Percentiles rank a stretch among this genome's conserved stretches.
These are phyloP conservation scores for Radopholus similis DNA, from an alignment of 1,140 invertebrate genomes.

Conservation along the genomic window DNA sequence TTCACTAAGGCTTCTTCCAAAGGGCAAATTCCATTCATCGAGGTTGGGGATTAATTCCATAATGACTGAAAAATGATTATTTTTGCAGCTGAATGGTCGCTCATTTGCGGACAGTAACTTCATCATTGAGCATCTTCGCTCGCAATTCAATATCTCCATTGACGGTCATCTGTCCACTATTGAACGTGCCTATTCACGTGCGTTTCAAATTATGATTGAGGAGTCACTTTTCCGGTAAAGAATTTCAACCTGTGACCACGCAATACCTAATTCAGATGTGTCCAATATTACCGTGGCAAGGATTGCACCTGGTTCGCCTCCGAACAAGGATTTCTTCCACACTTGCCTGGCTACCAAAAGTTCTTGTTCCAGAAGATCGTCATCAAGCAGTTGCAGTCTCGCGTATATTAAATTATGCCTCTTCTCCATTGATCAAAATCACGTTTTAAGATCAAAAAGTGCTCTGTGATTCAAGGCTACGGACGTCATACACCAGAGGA, in stretches of 20 bases:
- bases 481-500: constrained; percentile 83
- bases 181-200: constrained; percentile 80
- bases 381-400: constrained; percentile 12
- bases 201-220: constrained; percentile 87
- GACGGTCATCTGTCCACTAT: constrained; percentile 71
- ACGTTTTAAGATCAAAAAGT: constrained; percentile 29
- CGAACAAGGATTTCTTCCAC: constrained; percentile 18
- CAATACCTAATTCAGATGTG: constrained; percentile 17
- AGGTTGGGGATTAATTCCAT: constrained; percentile 58
- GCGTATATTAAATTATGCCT: background rate
- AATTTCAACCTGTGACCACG: background rate
- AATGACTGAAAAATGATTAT: constrained; percentile 73
- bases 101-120: constrained; percentile 83
- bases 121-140: constrained; percentile 75
- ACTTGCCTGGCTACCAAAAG: constrained; percentile 29
- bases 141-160: constrained; percentile 78
- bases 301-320: constrained; percentile 25
- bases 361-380: constrained; percentile 24
- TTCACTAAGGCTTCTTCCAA: constrained; percentile 61
- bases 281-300: constrained; percentile 15
- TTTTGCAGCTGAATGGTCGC: constrained; percentile 87
- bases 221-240: constrained; percentile 36
- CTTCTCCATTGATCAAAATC: background rate
- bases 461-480: constrained; percentile 67
- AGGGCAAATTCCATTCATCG: constrained; percentile 66